phyloP scores from a whole-genome alignment of 1,140 invertebrate genomes.

The Vanessa tameamea region DNA sequence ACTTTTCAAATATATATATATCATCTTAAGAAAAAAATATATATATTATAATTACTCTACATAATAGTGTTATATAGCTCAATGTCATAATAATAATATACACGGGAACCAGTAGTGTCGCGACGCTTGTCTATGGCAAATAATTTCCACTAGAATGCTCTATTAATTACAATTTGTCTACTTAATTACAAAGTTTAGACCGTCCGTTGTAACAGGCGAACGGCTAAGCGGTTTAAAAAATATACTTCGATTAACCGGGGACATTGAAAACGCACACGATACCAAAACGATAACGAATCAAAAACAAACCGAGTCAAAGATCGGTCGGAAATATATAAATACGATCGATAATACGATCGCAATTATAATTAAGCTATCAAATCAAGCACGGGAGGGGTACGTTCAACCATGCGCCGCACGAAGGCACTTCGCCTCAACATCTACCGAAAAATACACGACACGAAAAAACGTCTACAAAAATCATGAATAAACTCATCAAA shows the following conservation, averaged over 20 bases:
- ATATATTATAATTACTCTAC: constrained; percentile 52
- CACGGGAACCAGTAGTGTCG: constrained; percentile 17
- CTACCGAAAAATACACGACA: constrained; percentile 66
- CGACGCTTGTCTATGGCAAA: constrained; percentile 48
- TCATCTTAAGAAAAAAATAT: constrained; percentile 60
- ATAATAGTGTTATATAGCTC: constrained; percentile 19
- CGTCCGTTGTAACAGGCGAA: constrained; percentile 31
- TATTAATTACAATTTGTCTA: constrained; percentile 66
- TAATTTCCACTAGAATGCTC: constrained; percentile 62
- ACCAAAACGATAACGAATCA: constrained; percentile 1
- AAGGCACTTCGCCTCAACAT: constrained; percentile 69
- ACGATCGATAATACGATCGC: background rate
- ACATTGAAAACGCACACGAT: background rate
- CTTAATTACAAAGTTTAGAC: constrained; percentile 52
- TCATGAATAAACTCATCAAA: constrained; percentile 72
- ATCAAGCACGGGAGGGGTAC: constrained; percentile 48
- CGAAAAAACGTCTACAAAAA: constrained; percentile 74
- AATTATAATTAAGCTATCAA: constrained; percentile 1
- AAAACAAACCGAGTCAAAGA: constrained; percentile 17
- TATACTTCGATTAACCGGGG: constrained; percentile 30
- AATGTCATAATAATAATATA: background rate
- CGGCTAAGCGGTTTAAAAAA: constrained; percentile 33
- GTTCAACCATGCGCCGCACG: constrained; percentile 51
- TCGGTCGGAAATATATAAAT: constrained; percentile 1
- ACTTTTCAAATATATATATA: constrained; percentile 39